Evolutionary conservation across 2,888 invertebrate genomes (phyloP), one percentile per base, ranked within the genome.

Genomic region (Leptarthrus brevirostris): DNA sequence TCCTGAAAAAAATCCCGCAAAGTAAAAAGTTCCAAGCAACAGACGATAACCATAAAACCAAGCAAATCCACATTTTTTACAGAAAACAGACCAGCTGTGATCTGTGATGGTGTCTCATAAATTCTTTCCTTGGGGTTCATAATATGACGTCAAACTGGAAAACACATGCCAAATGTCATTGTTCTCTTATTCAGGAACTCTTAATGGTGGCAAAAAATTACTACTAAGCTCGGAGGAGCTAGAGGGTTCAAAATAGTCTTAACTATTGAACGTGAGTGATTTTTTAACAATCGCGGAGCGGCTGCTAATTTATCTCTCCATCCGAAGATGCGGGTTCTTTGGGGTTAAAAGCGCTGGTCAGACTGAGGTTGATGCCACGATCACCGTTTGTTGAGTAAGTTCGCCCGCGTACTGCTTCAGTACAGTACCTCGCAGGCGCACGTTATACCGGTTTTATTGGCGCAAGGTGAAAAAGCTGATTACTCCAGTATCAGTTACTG

Each of bases 131-230:
- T 36, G 18, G 36, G 18, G 58, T 18, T 34, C 58, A 58, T n/a
- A n/a, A n/a, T 58, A 58, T 58, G 58, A 58, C 58, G 58, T 58
- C 58, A 58, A 58, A 58, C 8, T 14, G 36, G 36, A 58, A 44
- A 58, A 58, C 58, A 58, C 36, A 58, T 58, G 58, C 58, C 58
- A 58, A 56, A 58, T 58, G 58, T 36, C 58, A 58, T 58, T 58
- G 16, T 58, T 58, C 58, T 24, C 22, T 16, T 12, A 12, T 53
- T 53, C 20, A 14, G 53, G 53, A 53, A 53, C 53, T 22, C 53
- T 22, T 10, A 22, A 53, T 20, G 12, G 18, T 20, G 22, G 53
- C 8, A 20, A 53, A 53, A 53, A 53, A 53, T 4, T 20, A 18
- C n/a, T 12, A 53, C 18, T 8, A 3, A 12, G 12, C 18, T 53